phyloP scores from a whole-genome alignment of 2,113 vertebrate genomes.

The Blennius ocellaris region DNA sequence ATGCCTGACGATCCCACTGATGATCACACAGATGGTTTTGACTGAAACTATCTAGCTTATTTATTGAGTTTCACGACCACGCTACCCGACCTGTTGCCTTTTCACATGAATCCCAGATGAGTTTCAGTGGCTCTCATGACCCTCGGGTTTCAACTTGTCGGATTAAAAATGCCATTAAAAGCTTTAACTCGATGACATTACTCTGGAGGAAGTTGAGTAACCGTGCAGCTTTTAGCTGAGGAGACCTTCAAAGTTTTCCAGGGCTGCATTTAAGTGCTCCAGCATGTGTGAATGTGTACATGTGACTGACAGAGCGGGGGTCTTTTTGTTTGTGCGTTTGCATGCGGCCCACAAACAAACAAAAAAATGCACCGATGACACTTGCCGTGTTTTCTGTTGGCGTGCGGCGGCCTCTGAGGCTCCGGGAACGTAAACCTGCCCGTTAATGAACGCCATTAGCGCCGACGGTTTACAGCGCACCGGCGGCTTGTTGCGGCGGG shows the following conservation, averaged over 20 bases:
- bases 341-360: conserved; percentile 7
- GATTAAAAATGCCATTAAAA: too few relatives aligned
- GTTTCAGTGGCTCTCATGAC: too few relatives aligned
- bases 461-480: neutral
- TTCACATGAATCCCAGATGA: too few relatives aligned
- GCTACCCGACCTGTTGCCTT: too few relatives aligned
- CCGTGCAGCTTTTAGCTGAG: neutral
- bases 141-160: too few relatives aligned
- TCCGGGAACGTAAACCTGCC: conserved; percentile 35
- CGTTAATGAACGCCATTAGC: conserved; percentile 40
- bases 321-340: conserved; percentile 22
- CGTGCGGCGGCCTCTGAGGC: conserved; percentile 12
- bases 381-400: conserved; percentile 9
- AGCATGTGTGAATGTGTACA: conserved; percentile 19
- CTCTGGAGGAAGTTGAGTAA: neutral
- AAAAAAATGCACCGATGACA: conserved; percentile 20
- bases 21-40: too few relatives aligned
- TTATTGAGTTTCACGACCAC: too few relatives aligned
- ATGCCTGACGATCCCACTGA: too few relatives aligned
- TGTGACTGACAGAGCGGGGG: conserved; percentile 3
- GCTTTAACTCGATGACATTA: neutral
- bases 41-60: too few relatives aligned
- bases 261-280: neutral
- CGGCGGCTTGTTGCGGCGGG: conserved; percentile 15
- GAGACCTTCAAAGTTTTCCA: conserved; percentile 9